These are phyloP conservation scores for Archaeoteleia sp. DNA, from an alignment of 2,888 invertebrate genomes.

Conservation along the genomic window DNA sequence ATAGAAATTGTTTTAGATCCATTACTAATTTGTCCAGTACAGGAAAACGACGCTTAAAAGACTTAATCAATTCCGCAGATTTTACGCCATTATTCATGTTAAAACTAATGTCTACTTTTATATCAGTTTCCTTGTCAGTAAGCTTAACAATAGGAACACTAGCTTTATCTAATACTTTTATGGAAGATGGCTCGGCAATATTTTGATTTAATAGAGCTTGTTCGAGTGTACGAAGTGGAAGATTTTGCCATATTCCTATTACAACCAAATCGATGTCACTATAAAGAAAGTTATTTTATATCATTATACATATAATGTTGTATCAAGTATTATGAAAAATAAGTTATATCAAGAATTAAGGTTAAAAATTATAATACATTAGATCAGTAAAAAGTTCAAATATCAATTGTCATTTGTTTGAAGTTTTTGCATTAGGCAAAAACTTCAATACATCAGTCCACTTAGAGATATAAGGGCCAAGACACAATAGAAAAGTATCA, in stretches of 20 bases:
- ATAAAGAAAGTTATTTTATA: conserved; percentile 50
- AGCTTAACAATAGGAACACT: conserved; percentile 99
- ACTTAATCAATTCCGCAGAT: conserved; percentile 96
- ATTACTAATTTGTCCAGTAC: conserved; percentile 94
- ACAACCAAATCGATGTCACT: conserved; percentile 82
- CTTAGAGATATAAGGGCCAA: no score
- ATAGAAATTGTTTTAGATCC: no score
- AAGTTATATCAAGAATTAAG: no score
- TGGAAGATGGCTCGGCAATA: conserved; percentile 91
- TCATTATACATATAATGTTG: not conserved
- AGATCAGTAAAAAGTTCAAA: no score
- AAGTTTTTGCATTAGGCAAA: no score
- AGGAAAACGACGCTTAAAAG: conserved; percentile 91
- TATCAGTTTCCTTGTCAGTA: conserved; percentile 88
- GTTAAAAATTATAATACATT: no score
- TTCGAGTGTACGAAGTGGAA: conserved; percentile 93
- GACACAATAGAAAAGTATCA: no score
- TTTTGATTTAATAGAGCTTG: conserved; percentile 91
- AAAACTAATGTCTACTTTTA: conserved; percentile 97
- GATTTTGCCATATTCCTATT: conserved; percentile 90
- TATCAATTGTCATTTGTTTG: no score
- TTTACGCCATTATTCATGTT: conserved; percentile 99
- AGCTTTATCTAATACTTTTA: conserved; percentile 98
- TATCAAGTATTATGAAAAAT: no score
- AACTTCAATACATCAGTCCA: no score